Evolutionary conservation across 2,888 invertebrate genomes (phyloP).

Genomic region (Keiferia lycopersicella): DNA sequence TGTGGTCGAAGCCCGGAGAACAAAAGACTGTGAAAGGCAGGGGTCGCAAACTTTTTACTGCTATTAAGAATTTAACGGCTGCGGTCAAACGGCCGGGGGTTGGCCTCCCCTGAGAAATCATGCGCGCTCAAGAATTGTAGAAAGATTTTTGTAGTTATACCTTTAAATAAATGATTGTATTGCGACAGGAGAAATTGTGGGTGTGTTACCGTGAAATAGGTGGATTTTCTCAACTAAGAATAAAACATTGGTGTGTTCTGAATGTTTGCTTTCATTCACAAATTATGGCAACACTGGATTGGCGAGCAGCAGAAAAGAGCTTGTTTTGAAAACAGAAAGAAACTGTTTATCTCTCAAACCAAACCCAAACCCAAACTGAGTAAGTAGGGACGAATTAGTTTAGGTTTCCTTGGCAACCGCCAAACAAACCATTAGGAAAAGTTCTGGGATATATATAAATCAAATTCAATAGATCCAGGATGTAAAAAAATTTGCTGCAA

Average conservation of each 20-base stretch:
- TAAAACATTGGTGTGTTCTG: no score
- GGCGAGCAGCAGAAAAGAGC: no score
- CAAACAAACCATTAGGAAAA: not conserved
- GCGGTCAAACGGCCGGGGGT: conserved; percentile 31
- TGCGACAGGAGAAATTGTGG: conserved; percentile 32
- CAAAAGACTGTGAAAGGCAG: conserved; percentile 24
- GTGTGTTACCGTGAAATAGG: conserved; percentile 24
- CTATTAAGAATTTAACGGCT: conserved; percentile 44
- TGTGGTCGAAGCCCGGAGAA: conserved; percentile 9
- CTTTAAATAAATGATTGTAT: conserved; percentile 44
- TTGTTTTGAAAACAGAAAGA: no score
- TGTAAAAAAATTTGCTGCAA: no score
- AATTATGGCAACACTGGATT: no score
- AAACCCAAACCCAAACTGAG: no score
- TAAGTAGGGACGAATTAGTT: no score
- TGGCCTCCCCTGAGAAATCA: conserved; percentile 47
- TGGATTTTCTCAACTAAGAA: not conserved
- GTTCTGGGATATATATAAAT: conserved; percentile 11
- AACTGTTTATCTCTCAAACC: no score
- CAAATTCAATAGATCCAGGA: no score
- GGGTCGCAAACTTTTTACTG: conserved; percentile 34
- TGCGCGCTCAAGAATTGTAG: conserved; percentile 40
- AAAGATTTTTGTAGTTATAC: conserved; percentile 43
- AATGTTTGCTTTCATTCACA: no score
- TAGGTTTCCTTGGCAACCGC: no score